phyloP scores from a whole-genome alignment of 2,888 invertebrate species.

The Tolmerus cingulatus region DNA sequence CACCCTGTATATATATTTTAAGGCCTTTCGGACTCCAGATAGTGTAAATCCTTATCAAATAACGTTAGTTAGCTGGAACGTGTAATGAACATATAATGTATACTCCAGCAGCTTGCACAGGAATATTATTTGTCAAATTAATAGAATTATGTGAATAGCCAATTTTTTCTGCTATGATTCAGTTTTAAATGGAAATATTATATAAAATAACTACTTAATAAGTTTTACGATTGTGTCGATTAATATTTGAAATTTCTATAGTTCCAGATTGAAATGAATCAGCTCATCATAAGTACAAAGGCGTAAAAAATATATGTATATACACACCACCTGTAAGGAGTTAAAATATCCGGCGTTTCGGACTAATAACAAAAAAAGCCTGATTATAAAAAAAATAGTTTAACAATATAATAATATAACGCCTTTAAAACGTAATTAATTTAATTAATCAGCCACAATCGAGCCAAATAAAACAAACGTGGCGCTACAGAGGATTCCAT shows the following conservation, averaged over 20 bases:
- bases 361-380: background rate
- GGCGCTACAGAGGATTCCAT: background rate
- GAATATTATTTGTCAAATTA: too few species aligned
- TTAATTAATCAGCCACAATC: background rate
- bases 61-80: too few species aligned
- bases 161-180: too few species aligned
- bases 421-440: background rate
- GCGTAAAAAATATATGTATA: background rate
- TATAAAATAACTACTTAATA: too few species aligned
- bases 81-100: too few species aligned
- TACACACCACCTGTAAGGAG: background rate
- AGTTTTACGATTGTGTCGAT: too few species aligned
- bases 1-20: too few species aligned
- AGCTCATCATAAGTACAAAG: background rate
- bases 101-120: too few species aligned
- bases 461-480: background rate
- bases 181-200: too few species aligned
- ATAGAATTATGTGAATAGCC: too few species aligned
- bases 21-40: too few species aligned
- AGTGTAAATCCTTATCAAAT: too few species aligned
- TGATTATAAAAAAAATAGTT: background rate
- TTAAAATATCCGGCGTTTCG: background rate
- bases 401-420: background rate
- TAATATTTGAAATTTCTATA: background rate
- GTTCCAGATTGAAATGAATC: background rate